Base-by-base conservation (phyloP, 2,113 vertebrate genomes). In the Hippolais icterina region DNA sequence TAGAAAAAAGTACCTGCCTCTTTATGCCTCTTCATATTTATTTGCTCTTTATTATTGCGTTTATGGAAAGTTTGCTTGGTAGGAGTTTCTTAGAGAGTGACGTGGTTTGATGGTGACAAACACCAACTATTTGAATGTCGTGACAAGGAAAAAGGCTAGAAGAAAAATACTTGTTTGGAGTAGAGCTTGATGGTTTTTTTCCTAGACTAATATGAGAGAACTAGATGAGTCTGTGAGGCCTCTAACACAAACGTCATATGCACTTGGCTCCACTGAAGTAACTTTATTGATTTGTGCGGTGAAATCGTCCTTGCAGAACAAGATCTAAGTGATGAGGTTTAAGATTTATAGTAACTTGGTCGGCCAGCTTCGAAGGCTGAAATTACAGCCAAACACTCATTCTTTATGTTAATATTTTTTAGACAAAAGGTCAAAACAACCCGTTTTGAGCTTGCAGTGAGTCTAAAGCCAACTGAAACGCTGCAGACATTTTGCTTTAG, bases 231-330 rank as follows among this genome's bases (percentile, higher is more conserved):
- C 87, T 63, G 59, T 79, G 79, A 90, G 83, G 64, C n/a, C 65
- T 94, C 44, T 70, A 68, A 84, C 91, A 82, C 90, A 93, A 93
- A 91, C n/a, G 44, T 81, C 56, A 2, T 39, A 63, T 2, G 29
- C 66, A 29, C 61, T 92, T 96, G 90, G 87, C 86, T 92, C 61
- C 53, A 44, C 4, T 75, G 77, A 87, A 93, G 83, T 87, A 87
- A 80, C 77, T 87, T 83, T n/a, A 94, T 93, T 96, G 92, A 94
- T 94, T 81, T 87, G 81, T 52, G 83, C 44, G 13, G 81, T 83
- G 82, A 95, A 95, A 93, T 78, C 2, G 11, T 59, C 81, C 86
- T 94, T 95, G 70, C 88, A 80, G 90, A 92, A 75, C 71, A 65
- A 63, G 60, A 94, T 96, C 68, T 76, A 69, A 94, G 85, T 52